Base-by-base conservation (phyloP, 2,888 invertebrate species). In the Cheilosia scutellata region DNA sequence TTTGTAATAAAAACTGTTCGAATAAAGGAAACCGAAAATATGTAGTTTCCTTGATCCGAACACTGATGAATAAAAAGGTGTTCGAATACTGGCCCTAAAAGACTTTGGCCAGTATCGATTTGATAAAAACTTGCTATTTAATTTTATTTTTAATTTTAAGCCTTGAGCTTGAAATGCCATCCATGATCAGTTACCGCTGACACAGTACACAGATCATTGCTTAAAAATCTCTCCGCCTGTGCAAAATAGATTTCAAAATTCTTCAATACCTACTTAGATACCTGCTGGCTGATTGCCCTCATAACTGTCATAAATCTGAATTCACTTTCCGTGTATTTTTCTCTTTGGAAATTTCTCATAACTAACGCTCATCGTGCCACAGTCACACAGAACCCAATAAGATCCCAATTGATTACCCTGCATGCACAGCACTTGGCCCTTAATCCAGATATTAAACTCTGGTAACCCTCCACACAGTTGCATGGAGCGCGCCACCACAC, bases 291-390 rank as follows among this genome's bases (percentile, higher is more conserved):
- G 44, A 65, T 53, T 37, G 63, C 57, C 60, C 82, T 72, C 82
- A 83, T 83, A 83, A 83, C 82, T 83, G 82, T 78, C 78, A 83
- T 68, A 82, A 72, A 33, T 62, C 78, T 47, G 37, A 44, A 47
- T 47, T 51, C 47, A 29, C 20, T 37, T 65, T 79, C 51, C 13
- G 33, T 51, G 20, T 4, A 37, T 37, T 11, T 37, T 37, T 37
- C 44, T 37, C 42, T 60, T 66, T 33, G 66, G 42, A 74, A 44
- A 60, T 79, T 74, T 63, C 49, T 72, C 55, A 78, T 72, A 77
- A 72, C 62, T 62, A 60, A 65, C 33, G 58, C 49, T 55, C 40
- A 65, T 37, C 42, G 25, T 49, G 70, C 16, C 44, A 71, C 60
- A 31, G 53, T 49, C 71, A 29, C 44, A 77, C 51, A 44, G 25